Evolutionary conservation across 2,797 vertebrate species (phyloP).

Genomic region (Falco columbarius): DNA sequence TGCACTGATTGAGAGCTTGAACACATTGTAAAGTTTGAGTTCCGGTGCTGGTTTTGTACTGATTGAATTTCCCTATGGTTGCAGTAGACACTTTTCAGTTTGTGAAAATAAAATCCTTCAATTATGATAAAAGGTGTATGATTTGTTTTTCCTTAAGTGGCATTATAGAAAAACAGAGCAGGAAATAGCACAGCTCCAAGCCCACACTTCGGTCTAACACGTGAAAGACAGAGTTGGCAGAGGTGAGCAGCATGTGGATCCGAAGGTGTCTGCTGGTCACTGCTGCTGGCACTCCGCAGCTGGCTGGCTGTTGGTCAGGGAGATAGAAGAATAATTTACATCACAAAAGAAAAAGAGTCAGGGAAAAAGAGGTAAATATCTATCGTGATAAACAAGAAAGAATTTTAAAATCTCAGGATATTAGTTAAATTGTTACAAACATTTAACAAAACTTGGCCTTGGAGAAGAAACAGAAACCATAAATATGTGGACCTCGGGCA

Average conservation of each 20-base stretch:
- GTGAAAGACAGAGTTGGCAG: too few species aligned
- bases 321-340: too few species aligned
- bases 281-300: not conserved
- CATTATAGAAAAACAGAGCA: fast-evolving
- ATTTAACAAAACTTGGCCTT: too few species aligned
- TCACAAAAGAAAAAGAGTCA: too few species aligned
- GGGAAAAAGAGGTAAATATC: too few species aligned
- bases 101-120: not conserved
- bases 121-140: not conserved
- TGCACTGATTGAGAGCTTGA: not conserved
- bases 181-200: not conserved
- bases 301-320: not conserved
- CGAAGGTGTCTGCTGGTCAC: not conserved
- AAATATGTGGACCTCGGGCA: too few species aligned
- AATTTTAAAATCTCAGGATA: too few species aligned
- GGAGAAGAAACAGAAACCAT: too few species aligned
- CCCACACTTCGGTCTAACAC: too few species aligned
- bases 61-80: not conserved
- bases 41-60: not conserved
- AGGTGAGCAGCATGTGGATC: fast-evolving
- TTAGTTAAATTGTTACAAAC: too few species aligned
- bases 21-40: not conserved
- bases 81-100: not conserved
- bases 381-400: too few species aligned
- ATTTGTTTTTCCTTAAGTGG: not conserved